phyloP scores from a whole-genome alignment of 2,888 invertebrate genomes.

The Liopterus haemorrhoidalis region DNA sequence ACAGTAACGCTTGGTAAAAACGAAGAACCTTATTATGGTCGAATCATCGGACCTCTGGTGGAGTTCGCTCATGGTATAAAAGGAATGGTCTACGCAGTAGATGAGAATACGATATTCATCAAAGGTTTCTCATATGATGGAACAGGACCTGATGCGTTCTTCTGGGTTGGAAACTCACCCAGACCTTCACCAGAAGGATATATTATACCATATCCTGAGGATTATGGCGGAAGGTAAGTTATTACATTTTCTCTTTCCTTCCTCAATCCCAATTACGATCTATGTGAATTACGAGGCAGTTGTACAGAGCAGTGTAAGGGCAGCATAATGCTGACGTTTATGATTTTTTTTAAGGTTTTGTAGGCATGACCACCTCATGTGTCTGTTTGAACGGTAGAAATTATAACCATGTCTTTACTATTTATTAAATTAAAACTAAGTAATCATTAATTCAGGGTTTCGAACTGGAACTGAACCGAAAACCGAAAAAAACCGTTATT shows the following conservation, averaged over 20 bases:
- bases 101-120: slow-evolving; percentile 81
- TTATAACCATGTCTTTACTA: too few species aligned
- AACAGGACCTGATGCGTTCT: slow-evolving; percentile 79
- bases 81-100: slow-evolving; percentile 81
- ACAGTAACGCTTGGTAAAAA: slow-evolving; percentile 39
- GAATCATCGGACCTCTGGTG: slow-evolving; percentile 64
- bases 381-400: too few species aligned
- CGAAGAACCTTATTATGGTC: slow-evolving; percentile 69
- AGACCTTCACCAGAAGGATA: slow-evolving; percentile 77
- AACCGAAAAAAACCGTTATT: too few species aligned
- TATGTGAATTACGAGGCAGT: too few species aligned
- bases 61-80: slow-evolving; percentile 73
- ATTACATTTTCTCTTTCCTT: slow-evolving; percentile 8
- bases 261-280: too few species aligned
- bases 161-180: slow-evolving; percentile 81
- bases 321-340: too few species aligned
- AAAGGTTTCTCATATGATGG: slow-evolving; percentile 85
- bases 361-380: too few species aligned
- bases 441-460: too few species aligned
- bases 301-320: too few species aligned
- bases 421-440: too few species aligned
- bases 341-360: too few species aligned
- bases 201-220: slow-evolving; percentile 81
- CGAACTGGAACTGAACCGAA: too few species aligned
- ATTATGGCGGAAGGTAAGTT: slow-evolving; percentile 70